Percentiles rank a stretch among this genome's conserved stretches.
Conservation (phyloP, 2,797 vertebrate species). For the Sciaenops ocellatus region DNA sequence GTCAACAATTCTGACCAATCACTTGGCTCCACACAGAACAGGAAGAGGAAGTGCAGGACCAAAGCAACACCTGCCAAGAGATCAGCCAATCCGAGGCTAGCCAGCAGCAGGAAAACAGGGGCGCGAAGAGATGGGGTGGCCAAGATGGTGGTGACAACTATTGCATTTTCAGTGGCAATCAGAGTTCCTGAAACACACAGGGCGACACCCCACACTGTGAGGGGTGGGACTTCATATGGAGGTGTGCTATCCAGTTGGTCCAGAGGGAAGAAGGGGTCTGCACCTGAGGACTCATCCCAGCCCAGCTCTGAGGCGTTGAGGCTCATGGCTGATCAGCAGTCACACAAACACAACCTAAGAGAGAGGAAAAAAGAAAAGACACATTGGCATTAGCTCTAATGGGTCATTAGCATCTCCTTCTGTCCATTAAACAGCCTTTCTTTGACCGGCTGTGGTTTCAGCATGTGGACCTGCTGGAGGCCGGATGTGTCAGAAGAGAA, state of each 20-base stretch:
- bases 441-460: slow-evolving; percentile 21
- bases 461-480: slow-evolving; percentile 7
- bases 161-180: slow-evolving; percentile 92
- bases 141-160: slow-evolving; percentile 92
- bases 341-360: slow-evolving; percentile 56
- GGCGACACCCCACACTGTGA: slow-evolving; percentile 89
- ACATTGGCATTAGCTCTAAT: slow-evolving; percentile 22
- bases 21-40: slow-evolving; percentile 86
- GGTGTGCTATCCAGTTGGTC: slow-evolving; percentile 64
- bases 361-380: slow-evolving; percentile 35
- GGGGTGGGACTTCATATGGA: slow-evolving; percentile 65
- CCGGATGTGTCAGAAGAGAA: slow-evolving; percentile 13
- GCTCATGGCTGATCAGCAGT: slow-evolving; percentile 69
- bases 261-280: slow-evolving; percentile 60
- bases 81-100: slow-evolving; percentile 92
- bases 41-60: slow-evolving; percentile 91
- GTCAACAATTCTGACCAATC: slow-evolving; percentile 87
- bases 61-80: slow-evolving; percentile 92
- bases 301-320: slow-evolving; percentile 79
- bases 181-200: slow-evolving; percentile 92
- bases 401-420: slow-evolving; percentile 10
- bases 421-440: slow-evolving; percentile 32
- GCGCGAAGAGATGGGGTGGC: slow-evolving; percentile 90
- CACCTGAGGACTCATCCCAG: slow-evolving; percentile 83
- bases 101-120: slow-evolving; percentile 93